A percentile compares a stretch with the other conserved stretches of the same genome.
Conservation (phyloP, 2,888 invertebrate genomes). For the Folsomia candida region DNA sequence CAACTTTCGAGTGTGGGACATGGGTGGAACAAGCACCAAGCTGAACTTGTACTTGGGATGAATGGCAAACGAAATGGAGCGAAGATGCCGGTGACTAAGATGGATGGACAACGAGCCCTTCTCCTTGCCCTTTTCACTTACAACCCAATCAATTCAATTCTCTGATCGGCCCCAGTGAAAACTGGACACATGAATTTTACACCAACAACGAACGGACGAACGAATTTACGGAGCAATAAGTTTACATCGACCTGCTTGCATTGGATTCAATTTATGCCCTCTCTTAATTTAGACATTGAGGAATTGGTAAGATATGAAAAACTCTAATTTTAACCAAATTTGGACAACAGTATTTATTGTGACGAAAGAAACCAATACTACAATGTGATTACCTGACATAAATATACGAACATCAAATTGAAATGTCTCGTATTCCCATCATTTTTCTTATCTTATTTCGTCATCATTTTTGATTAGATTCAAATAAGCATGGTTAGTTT, state of each 20-base stretch:
- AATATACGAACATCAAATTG: no score
- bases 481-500: neutral
- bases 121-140: constrained; percentile 45
- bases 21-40: neutral
- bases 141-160: constrained; percentile 46
- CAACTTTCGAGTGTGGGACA: constrained; percentile 17
- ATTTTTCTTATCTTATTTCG: constrained; percentile 7
- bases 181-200: no score
- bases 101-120: constrained; percentile 47
- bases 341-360: no score
- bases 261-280: no score
- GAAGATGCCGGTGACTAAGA: constrained; percentile 50
- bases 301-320: no score
- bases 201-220: no score
- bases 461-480: constrained; percentile 25
- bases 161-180: neutral
- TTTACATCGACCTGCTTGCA: no score
- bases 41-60: constrained; percentile 27
- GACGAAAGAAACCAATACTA: no score
- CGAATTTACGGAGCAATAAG: no score
- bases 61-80: constrained; percentile 51
- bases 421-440: neutral
- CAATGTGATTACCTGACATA: no score
- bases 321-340: no score
- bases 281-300: no score